Percentiles rank a stretch among this genome's conserved stretches.
phyloP scores from a whole-genome alignment of 2,888 invertebrate species.

The Drosophila longiperda region DNA sequence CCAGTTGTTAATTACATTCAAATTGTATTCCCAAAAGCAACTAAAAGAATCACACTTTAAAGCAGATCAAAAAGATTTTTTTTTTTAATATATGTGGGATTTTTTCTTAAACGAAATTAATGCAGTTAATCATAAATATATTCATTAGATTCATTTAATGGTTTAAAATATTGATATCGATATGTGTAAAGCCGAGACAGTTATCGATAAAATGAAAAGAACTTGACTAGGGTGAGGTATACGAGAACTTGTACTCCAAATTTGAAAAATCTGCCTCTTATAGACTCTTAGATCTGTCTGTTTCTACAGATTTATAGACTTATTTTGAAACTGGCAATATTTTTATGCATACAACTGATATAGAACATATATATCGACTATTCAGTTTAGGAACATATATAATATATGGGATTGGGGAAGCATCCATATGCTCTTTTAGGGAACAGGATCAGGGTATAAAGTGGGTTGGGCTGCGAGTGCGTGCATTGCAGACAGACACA shows the following conservation, averaged over 20 bases:
- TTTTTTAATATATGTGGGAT: no score
- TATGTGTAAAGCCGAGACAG: background rate
- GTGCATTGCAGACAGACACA: conserved; percentile 23
- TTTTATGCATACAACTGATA: background rate
- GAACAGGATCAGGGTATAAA: background rate
- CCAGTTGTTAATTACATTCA: background rate
- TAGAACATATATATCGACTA: background rate
- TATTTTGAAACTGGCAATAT: background rate
- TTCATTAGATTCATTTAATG: no score
- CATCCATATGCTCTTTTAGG: background rate
- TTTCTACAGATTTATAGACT: rapidly evolving
- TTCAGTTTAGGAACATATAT: background rate
- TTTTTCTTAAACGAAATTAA: background rate
- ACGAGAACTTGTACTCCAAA: background rate
- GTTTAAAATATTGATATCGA: background rate
- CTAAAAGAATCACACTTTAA: no score
- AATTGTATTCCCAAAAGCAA: background rate
- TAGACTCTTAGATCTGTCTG: background rate
- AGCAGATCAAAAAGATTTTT: no score
- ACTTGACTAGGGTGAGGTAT: no score
- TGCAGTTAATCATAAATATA: background rate
- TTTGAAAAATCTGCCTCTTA: background rate
- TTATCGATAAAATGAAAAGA: background rate
- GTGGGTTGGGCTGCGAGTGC: background rate
- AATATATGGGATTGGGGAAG: background rate